phyloP scores from a whole-genome alignment of 2,113 vertebrate genomes.

The Oophaga pumilio region DNA sequence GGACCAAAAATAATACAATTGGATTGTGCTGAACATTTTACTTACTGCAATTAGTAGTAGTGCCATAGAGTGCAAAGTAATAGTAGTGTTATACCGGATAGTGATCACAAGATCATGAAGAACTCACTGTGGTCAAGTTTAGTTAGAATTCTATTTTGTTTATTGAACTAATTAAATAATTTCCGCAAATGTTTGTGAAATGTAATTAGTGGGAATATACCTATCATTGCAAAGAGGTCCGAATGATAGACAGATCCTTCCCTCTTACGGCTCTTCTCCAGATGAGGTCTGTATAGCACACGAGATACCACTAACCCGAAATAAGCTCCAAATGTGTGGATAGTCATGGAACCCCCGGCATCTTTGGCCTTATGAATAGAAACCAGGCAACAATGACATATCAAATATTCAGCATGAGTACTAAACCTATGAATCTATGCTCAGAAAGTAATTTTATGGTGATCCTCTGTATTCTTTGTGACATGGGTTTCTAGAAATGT shows the following conservation, averaged over 20 bases:
- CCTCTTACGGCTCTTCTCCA: conserved; percentile 73
- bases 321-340: conserved; percentile 91
- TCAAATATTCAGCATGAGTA: too few relatives aligned
- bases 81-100: too few relatives aligned
- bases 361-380: conserved; percentile 78
- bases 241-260: conserved; percentile 75
- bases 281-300: conserved; percentile 75
- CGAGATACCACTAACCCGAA: conserved; percentile 84
- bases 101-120: too few relatives aligned
- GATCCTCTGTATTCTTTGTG: not conserved
- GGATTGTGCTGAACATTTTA: too few relatives aligned
- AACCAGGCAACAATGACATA: not conserved
- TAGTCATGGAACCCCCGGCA: conserved; percentile 87
- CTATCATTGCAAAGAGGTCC: conserved; percentile 86
- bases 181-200: not conserved
- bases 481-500: not conserved
- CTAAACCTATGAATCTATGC: not conserved
- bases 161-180: not conserved
- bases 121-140: not conserved
- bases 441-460: not conserved
- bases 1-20: not conserved
- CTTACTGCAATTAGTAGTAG: too few relatives aligned
- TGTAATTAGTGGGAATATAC: conserved; percentile 65
- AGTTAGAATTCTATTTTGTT: not conserved
- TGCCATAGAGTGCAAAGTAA: too few relatives aligned